A percentile compares a stretch with the other conserved stretches of the same genome.
phyloP scores from a whole-genome alignment of 1,140 invertebrate genomes.

The Piezodorus guildinii region DNA sequence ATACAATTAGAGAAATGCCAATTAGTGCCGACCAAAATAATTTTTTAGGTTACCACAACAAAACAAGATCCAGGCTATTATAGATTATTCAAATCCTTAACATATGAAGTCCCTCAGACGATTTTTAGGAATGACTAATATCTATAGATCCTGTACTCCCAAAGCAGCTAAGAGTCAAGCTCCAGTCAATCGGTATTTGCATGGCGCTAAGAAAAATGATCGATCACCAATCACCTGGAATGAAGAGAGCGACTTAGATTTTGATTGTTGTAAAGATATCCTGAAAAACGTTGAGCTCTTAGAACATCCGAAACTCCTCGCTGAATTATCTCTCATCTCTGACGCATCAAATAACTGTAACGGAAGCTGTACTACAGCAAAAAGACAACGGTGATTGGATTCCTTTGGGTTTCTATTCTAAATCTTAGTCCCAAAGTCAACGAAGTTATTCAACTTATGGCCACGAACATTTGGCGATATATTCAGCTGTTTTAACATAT shows the following conservation, averaged over 20 bases:
- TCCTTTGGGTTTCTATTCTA: conserved; percentile 1
- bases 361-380: background rate
- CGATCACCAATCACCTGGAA: too few species aligned
- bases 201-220: too few species aligned
- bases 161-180: too few species aligned
- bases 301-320: background rate
- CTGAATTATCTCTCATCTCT: background rate
- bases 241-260: background rate
- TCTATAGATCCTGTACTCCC: too few species aligned
- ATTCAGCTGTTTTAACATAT: background rate
- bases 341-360: background rate
- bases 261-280: background rate
- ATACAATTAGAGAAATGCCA: too few species aligned
- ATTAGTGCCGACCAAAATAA: too few species aligned
- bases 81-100: too few species aligned
- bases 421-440: background rate
- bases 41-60: too few species aligned
- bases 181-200: too few species aligned
- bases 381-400: background rate
- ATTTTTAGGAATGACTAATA: too few species aligned
- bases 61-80: too few species aligned
- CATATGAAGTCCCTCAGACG: too few species aligned
- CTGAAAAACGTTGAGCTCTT: background rate
- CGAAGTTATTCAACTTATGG: conserved; percentile 4
- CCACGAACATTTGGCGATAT: background rate